Conservation (phyloP, 2,797 vertebrate species). For the Spinus olivaceus region DNA sequence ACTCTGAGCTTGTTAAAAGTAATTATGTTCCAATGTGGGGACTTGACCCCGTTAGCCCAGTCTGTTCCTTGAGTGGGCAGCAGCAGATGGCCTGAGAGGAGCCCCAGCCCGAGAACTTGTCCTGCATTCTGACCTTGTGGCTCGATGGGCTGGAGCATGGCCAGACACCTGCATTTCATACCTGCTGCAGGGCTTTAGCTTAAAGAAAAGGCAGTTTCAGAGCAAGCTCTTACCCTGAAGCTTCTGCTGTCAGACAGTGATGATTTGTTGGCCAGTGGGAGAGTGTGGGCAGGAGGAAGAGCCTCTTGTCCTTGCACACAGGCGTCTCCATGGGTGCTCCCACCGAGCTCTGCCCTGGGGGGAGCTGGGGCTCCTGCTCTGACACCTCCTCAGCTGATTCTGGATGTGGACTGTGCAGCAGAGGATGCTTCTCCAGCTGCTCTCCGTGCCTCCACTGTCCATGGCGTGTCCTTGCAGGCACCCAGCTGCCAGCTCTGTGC, state of each 20-base stretch:
- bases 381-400: rapidly evolving
- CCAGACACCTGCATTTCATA: background rate
- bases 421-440: background rate
- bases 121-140: background rate
- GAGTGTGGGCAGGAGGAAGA: background rate
- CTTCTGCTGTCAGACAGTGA: background rate
- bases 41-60: background rate
- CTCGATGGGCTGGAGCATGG: background rate
- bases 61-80: background rate
- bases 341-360: background rate
- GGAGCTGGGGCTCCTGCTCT: background rate
- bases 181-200: background rate
- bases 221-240: background rate
- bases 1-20: background rate
- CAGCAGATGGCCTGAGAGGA: background rate
- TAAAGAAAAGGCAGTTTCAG: background rate
- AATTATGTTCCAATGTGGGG: rapidly evolving
- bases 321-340: background rate
- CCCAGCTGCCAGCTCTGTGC: rapidly evolving
- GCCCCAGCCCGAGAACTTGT: background rate
- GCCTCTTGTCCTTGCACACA: background rate
- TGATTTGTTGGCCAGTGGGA: background rate
- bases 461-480: rapidly evolving
- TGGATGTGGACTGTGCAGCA: background rate
- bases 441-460: rapidly evolving